Conservation (phyloP, 2,888 invertebrate species). For the Nephrocerus scutellatus region DNA sequence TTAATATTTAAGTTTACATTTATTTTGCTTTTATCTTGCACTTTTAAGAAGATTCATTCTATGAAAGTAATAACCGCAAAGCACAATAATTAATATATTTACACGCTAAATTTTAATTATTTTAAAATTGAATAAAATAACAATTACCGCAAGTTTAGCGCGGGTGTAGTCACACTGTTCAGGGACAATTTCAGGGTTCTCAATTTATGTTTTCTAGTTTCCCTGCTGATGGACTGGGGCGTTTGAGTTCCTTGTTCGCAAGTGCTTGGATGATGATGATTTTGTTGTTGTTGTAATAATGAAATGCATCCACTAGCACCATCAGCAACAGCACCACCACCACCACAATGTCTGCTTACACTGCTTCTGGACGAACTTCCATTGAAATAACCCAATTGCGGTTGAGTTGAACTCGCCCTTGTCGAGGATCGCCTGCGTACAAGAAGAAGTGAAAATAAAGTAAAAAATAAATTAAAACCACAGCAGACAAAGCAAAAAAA, state of each 20-base stretch:
- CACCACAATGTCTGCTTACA: slow-evolving; percentile 10
- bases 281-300: slow-evolving; percentile 54
- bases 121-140: neutral
- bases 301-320: slow-evolving; percentile 19
- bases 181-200: slow-evolving; percentile 56
- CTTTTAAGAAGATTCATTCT: no score
- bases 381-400: slow-evolving; percentile 48
- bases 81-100: no score
- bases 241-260: slow-evolving; percentile 67
- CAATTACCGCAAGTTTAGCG: slow-evolving; percentile 52
- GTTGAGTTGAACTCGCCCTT: slow-evolving; percentile 39
- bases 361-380: slow-evolving; percentile 23
- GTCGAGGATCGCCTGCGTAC: slow-evolving; percentile 39
- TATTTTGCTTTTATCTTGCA: no score
- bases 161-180: slow-evolving; percentile 56
- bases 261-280: slow-evolving; percentile 47
- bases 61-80: no score
- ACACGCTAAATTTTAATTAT: no score
- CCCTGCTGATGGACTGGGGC: slow-evolving; percentile 62
- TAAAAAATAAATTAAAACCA: no score
- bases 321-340: slow-evolving; percentile 3
- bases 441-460: no score
- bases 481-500: no score
- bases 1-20: no score
- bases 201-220: slow-evolving; percentile 57